Evolutionary conservation across 2,888 invertebrate species (phyloP).

Genomic region (Leptogaster cylindrica): DNA sequence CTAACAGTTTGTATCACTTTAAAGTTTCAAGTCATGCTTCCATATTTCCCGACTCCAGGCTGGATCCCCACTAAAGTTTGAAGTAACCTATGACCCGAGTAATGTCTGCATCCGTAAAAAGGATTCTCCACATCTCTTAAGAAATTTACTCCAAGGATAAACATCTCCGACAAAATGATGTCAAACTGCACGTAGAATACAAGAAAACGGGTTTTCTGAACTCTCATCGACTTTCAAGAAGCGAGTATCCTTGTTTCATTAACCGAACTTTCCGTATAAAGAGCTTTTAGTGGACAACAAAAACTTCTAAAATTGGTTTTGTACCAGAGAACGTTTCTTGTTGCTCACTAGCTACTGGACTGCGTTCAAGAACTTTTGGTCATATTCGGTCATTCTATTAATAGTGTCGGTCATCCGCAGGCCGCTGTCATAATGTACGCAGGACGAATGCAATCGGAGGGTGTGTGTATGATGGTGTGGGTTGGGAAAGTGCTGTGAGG

Average conservation of each 20-base stretch:
- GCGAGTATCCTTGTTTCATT: constrained; percentile 45
- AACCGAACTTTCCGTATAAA: constrained; percentile 43
- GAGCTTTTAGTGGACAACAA: constrained; percentile 37
- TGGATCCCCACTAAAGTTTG: constrained; percentile 32
- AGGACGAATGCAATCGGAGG: too few species aligned
- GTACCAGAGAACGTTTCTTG: constrained; percentile 16
- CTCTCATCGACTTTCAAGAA: constrained; percentile 33
- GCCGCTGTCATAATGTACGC: neutral
- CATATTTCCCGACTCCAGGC: constrained; percentile 40
- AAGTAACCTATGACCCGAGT: neutral
- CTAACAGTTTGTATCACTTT: constrained; percentile 40
- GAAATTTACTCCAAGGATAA: constrained; percentile 37
- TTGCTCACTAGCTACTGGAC: neutral
- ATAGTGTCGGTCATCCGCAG: constrained; percentile 2
- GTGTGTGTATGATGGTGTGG: too few species aligned
- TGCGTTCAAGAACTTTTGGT: too few species aligned
- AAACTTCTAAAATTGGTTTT: constrained; percentile 23
- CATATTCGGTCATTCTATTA: constrained; percentile 4
- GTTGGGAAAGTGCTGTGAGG: neutral
- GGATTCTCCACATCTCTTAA: constrained; percentile 19
- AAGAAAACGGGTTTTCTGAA: constrained; percentile 37
- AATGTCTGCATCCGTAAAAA: constrained; percentile 1
- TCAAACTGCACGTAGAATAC: constrained; percentile 17
- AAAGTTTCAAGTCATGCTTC: constrained; percentile 45
- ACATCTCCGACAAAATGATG: constrained; percentile 19